Percentiles rank a stretch among this genome's conserved stretches.
phyloP scores from a whole-genome alignment of 2,113 vertebrate species.

The Hiodon alosoides region DNA sequence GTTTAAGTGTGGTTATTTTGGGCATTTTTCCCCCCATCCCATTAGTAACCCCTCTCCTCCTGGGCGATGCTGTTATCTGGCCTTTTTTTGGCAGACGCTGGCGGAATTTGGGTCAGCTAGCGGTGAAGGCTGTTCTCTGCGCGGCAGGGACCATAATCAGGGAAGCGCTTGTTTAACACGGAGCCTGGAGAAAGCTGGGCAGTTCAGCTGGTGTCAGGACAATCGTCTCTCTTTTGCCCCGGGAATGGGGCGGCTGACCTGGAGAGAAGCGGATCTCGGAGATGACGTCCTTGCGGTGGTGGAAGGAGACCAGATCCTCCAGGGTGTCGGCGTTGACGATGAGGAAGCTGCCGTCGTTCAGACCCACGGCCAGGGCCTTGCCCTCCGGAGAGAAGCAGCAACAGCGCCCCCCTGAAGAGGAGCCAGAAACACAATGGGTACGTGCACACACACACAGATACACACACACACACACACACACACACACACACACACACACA shows the following conservation, averaged over 20 bases:
- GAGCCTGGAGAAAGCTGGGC: background rate
- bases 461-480: too few species aligned
- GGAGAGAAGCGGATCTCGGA: conserved; percentile 97
- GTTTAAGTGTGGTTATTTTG: conserved; percentile 32
- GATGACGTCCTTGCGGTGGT: conserved; percentile 93
- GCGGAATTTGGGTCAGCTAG: conserved; percentile 49
- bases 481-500: too few species aligned
- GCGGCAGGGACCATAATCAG: conserved; percentile 10
- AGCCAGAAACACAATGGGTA: background rate
- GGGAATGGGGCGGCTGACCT: conserved; percentile 60
- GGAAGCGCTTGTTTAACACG: background rate
- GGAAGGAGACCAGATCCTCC: conserved; percentile 96
- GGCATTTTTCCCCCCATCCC: conserved; percentile 27
- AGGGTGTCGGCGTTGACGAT: conserved; percentile 95
- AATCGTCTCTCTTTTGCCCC: background rate
- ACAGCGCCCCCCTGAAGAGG: conserved; percentile 81
- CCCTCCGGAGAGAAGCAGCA: conserved; percentile 97
- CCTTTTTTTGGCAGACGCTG: conserved; percentile 45
- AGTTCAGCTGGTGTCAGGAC: background rate
- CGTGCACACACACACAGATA: background rate
- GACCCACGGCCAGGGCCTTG: conserved; percentile 89
- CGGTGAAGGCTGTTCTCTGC: conserved; percentile 33
- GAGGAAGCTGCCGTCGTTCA: conserved; percentile 93
- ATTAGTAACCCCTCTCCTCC: conserved; percentile 36
- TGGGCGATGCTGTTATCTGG: conserved; percentile 40